Percentiles rank a stretch among this genome's conserved stretches.
Conservation (phyloP, 2,888 invertebrate genomes). For the Spicauda simplicius region DNA sequence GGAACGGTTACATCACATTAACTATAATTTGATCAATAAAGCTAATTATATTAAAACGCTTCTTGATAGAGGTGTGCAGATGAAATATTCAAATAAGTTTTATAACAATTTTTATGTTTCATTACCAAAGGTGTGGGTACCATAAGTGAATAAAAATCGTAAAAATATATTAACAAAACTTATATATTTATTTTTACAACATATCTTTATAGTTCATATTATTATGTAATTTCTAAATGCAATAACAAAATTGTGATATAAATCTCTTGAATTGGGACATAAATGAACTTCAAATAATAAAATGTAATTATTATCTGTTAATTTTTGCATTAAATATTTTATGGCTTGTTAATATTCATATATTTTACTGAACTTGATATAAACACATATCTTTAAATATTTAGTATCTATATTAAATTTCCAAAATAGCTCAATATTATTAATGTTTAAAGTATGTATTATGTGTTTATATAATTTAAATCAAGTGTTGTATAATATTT, state of each 20-base stretch:
- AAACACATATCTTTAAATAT: background rate
- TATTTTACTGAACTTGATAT: background rate
- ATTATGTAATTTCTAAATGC: background rate
- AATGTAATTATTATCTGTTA: background rate
- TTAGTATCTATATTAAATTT: background rate
- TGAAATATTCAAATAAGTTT: no score
- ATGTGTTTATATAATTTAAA: background rate
- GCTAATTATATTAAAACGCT: no score
- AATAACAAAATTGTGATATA: background rate
- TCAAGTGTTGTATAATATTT: no score
- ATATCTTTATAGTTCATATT: background rate
- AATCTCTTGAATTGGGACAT: background rate
- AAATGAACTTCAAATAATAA: background rate
- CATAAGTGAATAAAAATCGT: background rate
- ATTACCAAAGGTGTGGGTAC: no score
- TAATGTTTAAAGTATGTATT: background rate
- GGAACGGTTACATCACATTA: no score
- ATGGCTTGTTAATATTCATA: constrained; percentile 5
- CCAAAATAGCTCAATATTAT: background rate
- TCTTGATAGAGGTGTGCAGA: no score
- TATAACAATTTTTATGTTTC: no score
- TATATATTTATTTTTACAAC: background rate
- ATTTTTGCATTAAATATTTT: constrained; percentile 12
- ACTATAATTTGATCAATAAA: no score
- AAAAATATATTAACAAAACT: background rate